phyloP scores from a whole-genome alignment of 2,797 vertebrate genomes.

The Neosalanx taihuensis region DNA sequence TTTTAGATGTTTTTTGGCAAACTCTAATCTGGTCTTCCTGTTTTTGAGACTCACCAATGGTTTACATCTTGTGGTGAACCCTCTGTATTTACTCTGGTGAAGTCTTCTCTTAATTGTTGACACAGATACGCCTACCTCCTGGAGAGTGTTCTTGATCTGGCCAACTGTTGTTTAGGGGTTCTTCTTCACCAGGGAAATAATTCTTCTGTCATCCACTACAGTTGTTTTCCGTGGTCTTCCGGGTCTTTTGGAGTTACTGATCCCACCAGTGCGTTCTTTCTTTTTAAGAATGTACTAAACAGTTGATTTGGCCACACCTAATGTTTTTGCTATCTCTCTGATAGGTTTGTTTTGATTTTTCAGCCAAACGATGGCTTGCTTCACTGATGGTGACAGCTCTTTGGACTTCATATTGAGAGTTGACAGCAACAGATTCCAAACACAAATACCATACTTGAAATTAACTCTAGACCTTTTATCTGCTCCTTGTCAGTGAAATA shows the following conservation, averaged over 20 bases:
- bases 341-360: slow-evolving; percentile 35
- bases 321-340: slow-evolving; percentile 13
- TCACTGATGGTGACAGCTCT: slow-evolving; percentile 34
- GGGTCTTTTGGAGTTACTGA: no score
- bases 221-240: slow-evolving; percentile 39
- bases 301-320: slow-evolving; percentile 31
- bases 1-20: no score
- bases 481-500: no score
- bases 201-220: slow-evolving; percentile 34
- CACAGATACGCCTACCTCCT: slow-evolving; percentile 27
- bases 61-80: no score
- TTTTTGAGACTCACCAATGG: no score
- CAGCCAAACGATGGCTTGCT: slow-evolving; percentile 38
- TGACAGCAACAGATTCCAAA: slow-evolving; percentile 18
- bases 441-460: no score
- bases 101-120: no score
- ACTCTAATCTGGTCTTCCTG: no score
- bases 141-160: slow-evolving; percentile 44
- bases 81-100: no score
- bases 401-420: slow-evolving; percentile 33
- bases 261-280: neutral
- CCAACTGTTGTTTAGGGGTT: slow-evolving; percentile 41
- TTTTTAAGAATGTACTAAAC: neutral
- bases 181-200: slow-evolving; percentile 17
- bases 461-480: no score